A percentile compares a stretch with the other conserved stretches of the same genome.
Conservation (phyloP, 1,140 invertebrate genomes). For the Lysiphlebus fabarum region DNA sequence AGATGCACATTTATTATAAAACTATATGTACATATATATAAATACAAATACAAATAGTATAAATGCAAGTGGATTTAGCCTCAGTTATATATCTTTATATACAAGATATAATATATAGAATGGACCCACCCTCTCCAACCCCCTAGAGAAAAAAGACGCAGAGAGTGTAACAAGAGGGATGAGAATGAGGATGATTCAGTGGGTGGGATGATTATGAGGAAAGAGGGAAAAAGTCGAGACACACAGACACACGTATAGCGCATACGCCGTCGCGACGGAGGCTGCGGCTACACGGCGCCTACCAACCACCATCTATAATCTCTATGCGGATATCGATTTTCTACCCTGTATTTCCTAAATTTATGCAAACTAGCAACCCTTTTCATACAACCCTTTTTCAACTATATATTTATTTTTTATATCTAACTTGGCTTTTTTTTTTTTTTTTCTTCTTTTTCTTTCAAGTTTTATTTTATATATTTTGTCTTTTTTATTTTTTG, state of each 20-base stretch:
- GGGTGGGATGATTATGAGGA: no score
- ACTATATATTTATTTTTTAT: slow-evolving; percentile 9
- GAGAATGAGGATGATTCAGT: neutral
- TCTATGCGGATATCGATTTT: slow-evolving; percentile 58
- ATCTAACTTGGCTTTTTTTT: neutral
- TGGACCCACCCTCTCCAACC: no score
- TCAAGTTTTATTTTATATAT: neutral
- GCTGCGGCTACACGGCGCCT: slow-evolving; percentile 57
- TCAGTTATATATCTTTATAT: no score
- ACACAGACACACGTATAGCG: slow-evolving; percentile 42
- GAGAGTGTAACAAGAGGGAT: slow-evolving; percentile 7
- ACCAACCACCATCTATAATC: slow-evolving; percentile 58
- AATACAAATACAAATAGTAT: no score
- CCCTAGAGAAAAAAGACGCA: neutral
- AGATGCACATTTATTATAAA: no score
- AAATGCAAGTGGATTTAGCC: no score
- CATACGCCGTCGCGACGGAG: slow-evolving; percentile 55
- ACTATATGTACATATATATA: no score
- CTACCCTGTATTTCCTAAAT: slow-evolving; percentile 56
- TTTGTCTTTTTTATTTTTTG: neutral
- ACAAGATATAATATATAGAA: no score
- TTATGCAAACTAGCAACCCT: slow-evolving; percentile 54
- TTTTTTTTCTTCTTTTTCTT: slow-evolving; percentile 14
- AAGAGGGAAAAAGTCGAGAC: no score
- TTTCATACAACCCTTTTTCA: slow-evolving; percentile 19